Evolutionary conservation across 2,888 invertebrate genomes (phyloP).

Genomic region (Sminthurides aquaticus): DNA sequence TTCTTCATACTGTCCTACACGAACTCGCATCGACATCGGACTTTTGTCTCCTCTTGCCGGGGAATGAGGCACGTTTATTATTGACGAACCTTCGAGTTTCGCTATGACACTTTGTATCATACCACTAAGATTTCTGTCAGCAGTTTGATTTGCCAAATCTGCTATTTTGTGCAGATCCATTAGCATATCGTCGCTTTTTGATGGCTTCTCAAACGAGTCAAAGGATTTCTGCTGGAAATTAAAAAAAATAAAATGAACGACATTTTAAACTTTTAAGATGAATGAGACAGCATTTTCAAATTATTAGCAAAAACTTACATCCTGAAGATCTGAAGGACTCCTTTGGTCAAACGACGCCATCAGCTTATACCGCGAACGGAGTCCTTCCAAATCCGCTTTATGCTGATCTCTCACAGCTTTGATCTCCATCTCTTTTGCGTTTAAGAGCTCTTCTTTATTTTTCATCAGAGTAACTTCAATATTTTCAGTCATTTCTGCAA

Average conservation of each 20-base stretch:
- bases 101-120: slow-evolving; percentile 13
- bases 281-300: too few species aligned
- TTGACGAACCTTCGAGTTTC: slow-evolving; percentile 16
- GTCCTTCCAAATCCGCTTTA: slow-evolving; percentile 67
- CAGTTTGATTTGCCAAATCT: slow-evolving; percentile 5
- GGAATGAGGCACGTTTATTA: slow-evolving; percentile 8
- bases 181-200: slow-evolving; percentile 17
- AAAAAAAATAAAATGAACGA: slow-evolving; percentile 10
- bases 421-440: slow-evolving; percentile 54
- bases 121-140: slow-evolving; percentile 9
- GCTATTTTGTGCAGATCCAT: slow-evolving; percentile 11
- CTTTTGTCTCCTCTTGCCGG: slow-evolving; percentile 12
- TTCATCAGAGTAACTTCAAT: slow-evolving; percentile 1
- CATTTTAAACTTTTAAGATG: slow-evolving; percentile 4
- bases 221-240: slow-evolving; percentile 26
- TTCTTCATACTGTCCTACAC: background rate
- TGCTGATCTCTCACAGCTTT: slow-evolving; percentile 65
- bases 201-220: slow-evolving; percentile 19
- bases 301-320: too few species aligned
- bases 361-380: slow-evolving; percentile 65
- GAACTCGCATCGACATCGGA: slow-evolving; percentile 8
- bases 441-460: slow-evolving; percentile 18
- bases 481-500: background rate
- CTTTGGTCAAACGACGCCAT: slow-evolving; percentile 47
- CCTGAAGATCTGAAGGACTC: slow-evolving; percentile 19